Conservation (phyloP, 2,888 invertebrate genomes). For the Drosophila fulvimacula region DNA sequence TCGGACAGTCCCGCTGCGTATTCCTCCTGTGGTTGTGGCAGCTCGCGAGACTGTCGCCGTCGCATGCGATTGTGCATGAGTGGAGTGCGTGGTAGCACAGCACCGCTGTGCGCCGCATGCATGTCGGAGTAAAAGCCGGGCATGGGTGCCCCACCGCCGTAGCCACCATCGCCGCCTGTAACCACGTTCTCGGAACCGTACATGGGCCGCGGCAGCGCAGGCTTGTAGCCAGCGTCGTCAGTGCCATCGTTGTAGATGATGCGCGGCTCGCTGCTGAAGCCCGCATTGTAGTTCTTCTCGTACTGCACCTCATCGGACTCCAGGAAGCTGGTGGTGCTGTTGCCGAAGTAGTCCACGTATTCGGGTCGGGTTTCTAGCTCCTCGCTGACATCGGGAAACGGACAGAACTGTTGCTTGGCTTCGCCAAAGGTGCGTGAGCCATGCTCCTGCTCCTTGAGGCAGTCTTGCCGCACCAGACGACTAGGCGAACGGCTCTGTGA, state of each 20-base stretch:
- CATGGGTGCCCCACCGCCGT: slow-evolving; percentile 32
- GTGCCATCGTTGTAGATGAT: slow-evolving; percentile 82
- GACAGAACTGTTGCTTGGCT: slow-evolving; percentile 83
- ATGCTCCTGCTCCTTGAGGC: slow-evolving; percentile 82
- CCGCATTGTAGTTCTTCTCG: slow-evolving; percentile 81
- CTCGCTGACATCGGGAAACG: slow-evolving; percentile 81
- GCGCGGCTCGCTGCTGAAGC: slow-evolving; percentile 83
- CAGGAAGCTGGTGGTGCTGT: slow-evolving; percentile 79
- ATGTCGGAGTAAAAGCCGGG: slow-evolving; percentile 58
- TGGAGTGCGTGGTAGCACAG: slow-evolving; percentile 80
- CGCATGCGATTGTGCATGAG: slow-evolving; percentile 81
- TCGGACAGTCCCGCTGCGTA: slow-evolving; percentile 44
- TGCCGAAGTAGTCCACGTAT: slow-evolving; percentile 81
- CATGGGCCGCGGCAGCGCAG: slow-evolving; percentile 67
- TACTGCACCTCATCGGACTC: slow-evolving; percentile 83
- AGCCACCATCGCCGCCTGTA: slow-evolving; percentile 32
- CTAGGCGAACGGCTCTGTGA: slow-evolving; percentile 79
- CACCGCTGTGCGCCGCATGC: slow-evolving; percentile 53
- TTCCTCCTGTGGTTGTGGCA: slow-evolving; percentile 78
- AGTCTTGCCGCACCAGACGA: slow-evolving; percentile 83
- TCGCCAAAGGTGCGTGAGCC: slow-evolving; percentile 82
- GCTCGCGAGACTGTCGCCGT: slow-evolving; percentile 77
- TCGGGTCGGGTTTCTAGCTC: slow-evolving; percentile 79
- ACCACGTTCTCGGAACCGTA: slow-evolving; percentile 81
- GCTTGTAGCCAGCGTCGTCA: slow-evolving; percentile 70